phyloP scores from a whole-genome alignment of 2,113 vertebrate species.

The Myrmophylax atrothorax region DNA sequence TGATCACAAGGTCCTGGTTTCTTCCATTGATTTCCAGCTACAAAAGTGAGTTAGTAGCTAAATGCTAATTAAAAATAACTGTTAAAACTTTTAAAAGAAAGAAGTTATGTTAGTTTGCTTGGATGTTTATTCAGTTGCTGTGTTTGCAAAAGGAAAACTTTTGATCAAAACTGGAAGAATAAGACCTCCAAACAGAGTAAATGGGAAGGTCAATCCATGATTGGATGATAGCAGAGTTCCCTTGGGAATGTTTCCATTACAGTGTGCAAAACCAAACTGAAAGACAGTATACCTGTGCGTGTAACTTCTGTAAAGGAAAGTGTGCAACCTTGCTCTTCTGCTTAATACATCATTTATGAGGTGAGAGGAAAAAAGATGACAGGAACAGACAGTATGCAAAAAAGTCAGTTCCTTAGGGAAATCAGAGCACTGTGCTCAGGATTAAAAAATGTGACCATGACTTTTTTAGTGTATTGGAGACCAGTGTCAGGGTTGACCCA shows the following conservation, averaged over 20 bases:
- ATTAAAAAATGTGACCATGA: not conserved
- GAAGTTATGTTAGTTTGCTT: not conserved
- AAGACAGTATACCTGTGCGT: not conserved
- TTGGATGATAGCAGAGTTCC: not conserved
- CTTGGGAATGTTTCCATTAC: not conserved
- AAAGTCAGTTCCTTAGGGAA: not conserved
- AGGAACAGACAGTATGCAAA: not conserved
- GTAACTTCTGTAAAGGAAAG: not conserved
- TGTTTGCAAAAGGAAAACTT: not conserved
- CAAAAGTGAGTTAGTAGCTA: not conserved
- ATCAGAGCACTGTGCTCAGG: not conserved
- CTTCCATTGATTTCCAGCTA: not conserved
- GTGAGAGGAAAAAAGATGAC: not conserved
- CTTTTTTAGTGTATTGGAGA: not conserved
- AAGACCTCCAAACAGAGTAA: not conserved
- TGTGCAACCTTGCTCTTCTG: not conserved
- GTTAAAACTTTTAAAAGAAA: not conserved
- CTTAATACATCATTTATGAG: not conserved
- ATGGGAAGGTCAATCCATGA: not conserved
- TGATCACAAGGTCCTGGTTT: not conserved
- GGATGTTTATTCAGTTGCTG: not conserved
- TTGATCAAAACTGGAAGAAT: not conserved
- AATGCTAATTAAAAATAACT: not conserved
- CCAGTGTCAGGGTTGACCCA: not conserved
- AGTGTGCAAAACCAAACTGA: not conserved